These are phyloP conservation scores for Sthenelais limicola DNA, from an alignment of 2,888 invertebrate species.

Conservation along the genomic window DNA sequence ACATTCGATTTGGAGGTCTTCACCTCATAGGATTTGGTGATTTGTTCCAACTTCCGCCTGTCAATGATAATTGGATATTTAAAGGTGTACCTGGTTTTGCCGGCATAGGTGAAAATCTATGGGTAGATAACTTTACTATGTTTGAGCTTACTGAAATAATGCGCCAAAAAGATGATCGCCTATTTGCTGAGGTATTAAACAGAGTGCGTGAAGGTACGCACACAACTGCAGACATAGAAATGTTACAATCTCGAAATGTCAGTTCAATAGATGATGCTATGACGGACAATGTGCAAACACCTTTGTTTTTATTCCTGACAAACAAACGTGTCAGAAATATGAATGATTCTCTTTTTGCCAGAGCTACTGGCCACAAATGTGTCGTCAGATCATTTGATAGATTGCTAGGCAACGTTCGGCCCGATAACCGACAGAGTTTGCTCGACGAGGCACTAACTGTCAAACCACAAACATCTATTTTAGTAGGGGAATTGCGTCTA, in stretches of 20 bases:
- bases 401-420: neutral
- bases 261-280: neutral
- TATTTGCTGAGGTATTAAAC: neutral
- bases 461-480: neutral
- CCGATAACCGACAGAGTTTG: neutral
- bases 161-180: neutral
- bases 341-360: neutral
- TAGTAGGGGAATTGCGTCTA: neutral
- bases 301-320: neutral
- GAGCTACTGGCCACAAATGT: neutral
- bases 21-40: neutral
- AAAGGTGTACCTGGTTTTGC: neutral
- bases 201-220: neutral
- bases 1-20: neutral
- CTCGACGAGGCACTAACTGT: neutral
- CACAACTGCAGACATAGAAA: neutral
- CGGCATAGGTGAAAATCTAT: neutral
- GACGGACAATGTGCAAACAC: neutral
- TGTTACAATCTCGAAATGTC: neutral
- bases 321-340: neutral
- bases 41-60: neutral
- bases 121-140: neutral
- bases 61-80: neutral
- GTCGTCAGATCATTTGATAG: neutral
- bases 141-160: neutral